Base-by-base conservation (phyloP, 2,113 vertebrate species). In the Meleagris gallopavo region DNA sequence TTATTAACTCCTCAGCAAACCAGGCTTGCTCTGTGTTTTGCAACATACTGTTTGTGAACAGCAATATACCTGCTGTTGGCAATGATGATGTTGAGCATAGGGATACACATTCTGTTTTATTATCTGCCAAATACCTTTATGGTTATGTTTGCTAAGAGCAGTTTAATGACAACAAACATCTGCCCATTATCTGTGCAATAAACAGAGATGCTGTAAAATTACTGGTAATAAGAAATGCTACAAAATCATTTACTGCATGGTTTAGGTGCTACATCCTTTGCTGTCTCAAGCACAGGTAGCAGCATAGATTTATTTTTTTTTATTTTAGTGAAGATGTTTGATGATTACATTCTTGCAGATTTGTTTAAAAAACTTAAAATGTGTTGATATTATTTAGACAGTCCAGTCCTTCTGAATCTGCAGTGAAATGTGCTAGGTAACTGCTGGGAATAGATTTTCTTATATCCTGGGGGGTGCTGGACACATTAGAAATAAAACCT, bases 181-280 rank as follows among this genome's bases (percentile, higher is more conserved):
- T 98, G 84, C 32, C 88, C 46, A 91, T 97, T 97, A 92, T 88
- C 61, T 91, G 66, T 83, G 73, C 85, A 88, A 85, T 97, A 96
- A 96, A 95, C 61, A 6, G 72, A 96, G 84, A 85, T 83, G 48
- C 50, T 92, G 92, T 86, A 95, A 94, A 97, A 96, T 96, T 94
- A 96, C 91, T 88, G 86, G 85, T 81, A 95, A 92, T 95, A 95
- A 97, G 84, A 97, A 97, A 76, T 75, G 83, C 91, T 93, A 79
- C 79, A 73, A 83, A 97, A 95, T 32, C 11, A 65, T 95, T 75
- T 94, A 89, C 78, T 85, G 13, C 2, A 2, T 55, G 64, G 43
- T 83, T 81, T 80, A 87, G 95, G 52, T 65, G 40, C 73, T 55
- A 30, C 22, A 43, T 71, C 4, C 41, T 91, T 90, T 83, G 55